Base-by-base conservation (phyloP, 2,797 vertebrate species). In the Otus scops region DNA sequence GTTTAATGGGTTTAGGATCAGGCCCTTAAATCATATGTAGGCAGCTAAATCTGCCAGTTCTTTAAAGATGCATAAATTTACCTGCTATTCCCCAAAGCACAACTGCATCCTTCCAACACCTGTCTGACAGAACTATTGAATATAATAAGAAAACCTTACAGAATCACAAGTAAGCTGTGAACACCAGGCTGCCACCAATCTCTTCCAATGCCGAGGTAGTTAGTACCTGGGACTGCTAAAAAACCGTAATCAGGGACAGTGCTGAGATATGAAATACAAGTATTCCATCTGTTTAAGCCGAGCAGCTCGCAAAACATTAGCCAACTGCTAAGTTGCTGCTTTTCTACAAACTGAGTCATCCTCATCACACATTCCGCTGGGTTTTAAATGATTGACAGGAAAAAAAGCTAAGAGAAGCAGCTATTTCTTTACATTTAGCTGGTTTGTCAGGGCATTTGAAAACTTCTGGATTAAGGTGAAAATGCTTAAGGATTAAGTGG, bases 391-490 rank as follows among this genome's bases (percentile, higher is more conserved):
- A 97, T 76, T 96, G 96, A 96, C 93, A 97, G 91, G 92, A 53
- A 91, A 93, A 96, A 95, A 95, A 96, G 93, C 93, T 54, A 96
- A 95, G 81, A 95, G 95, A 82, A 97, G 82, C 89, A 96, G 92
- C 95, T 97, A 93, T 95, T 94, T 94, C 95, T 97, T 96, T 89
- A 90, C 81, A 93, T 95, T 95, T 96, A 95, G 94, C 88, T 97
- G 85, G 92, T 96, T 97, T 97, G 86, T 96, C 97, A 96, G 94
- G 92, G 92, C 86, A 94, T 96, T 97, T 97, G 87, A 95, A 95
- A 98, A 97, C 87, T 93, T 97, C 90, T 95, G 95, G 96, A 97
- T 96, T 94, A 97, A 97, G 95, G 91, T 97, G 96, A 97, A 97
- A 96, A 92, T 95, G 69, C 94, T 97, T 94, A 93, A 95, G 94